Evolutionary conservation across 2,797 vertebrate genomes (phyloP).

Genomic region (Sciurus vulgaris): DNA sequence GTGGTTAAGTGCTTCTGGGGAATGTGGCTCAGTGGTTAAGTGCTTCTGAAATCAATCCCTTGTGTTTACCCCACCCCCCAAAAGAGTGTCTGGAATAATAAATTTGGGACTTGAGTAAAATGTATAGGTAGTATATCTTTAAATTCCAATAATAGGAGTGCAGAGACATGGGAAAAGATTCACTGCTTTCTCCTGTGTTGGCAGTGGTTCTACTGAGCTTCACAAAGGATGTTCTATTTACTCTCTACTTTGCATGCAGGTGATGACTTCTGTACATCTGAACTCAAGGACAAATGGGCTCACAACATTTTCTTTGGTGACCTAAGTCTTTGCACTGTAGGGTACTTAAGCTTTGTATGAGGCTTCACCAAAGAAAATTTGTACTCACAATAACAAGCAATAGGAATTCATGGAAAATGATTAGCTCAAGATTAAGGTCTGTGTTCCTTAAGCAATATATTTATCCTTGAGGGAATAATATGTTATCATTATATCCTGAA

Average conservation of each 20-base stretch:
- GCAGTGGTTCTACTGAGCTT: background rate
- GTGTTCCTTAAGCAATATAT: background rate
- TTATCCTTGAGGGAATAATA: background rate
- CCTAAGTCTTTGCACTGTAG: background rate
- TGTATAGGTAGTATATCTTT: background rate
- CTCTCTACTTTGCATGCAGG: background rate
- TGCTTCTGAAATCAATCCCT: too few species aligned
- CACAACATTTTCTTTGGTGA: background rate
- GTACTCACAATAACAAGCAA: background rate
- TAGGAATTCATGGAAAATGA: background rate
- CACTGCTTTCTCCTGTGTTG: background rate
- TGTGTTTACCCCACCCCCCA: too few species aligned
- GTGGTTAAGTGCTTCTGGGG: too few species aligned
- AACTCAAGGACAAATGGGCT: background rate
- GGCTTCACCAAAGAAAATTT: background rate
- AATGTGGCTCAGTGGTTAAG: too few species aligned
- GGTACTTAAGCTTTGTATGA: background rate
- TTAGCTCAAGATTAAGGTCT: background rate
- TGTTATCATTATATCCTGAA: background rate
- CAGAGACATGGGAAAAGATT: background rate
- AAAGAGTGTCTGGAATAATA: background rate
- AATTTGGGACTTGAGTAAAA: background rate
- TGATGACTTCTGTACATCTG: background rate
- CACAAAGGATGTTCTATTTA: rapidly evolving
- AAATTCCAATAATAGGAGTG: background rate